A percentile compares a stretch with the other conserved stretches of the same genome.
Evolutionary conservation across 2,888 invertebrate genomes (phyloP).

Genomic region (Dicycla oo): DNA sequence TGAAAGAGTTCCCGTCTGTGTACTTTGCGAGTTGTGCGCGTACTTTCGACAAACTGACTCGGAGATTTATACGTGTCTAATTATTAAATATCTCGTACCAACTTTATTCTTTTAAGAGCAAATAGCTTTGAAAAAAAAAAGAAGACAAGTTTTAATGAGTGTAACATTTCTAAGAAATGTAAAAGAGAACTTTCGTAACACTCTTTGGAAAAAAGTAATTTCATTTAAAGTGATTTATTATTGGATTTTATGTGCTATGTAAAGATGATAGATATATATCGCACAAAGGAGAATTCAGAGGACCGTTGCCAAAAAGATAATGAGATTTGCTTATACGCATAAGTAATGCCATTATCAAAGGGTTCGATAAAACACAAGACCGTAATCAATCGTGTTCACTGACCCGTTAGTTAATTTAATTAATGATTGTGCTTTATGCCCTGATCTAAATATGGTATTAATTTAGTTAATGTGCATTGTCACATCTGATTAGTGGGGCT

Average conservation of each 20-base stretch:
- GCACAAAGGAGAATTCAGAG: conserved; percentile 17
- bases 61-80: conserved; percentile 53
- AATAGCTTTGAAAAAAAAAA: conserved; percentile 53
- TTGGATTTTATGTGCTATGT: conserved; percentile 32
- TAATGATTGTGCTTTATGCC: conserved; percentile 56
- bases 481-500: conserved; percentile 51
- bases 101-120: conserved; percentile 45
- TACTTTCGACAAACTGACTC: conserved; percentile 48
- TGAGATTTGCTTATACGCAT: conserved; percentile 55
- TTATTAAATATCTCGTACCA: conserved; percentile 53
- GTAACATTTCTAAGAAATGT: conserved; percentile 49
- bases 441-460: conserved; percentile 59
- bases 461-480: conserved; percentile 50
- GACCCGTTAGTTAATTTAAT: conserved; percentile 63
- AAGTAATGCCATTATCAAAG: conserved; percentile 59
- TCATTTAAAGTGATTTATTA: conserved; percentile 49
- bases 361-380: conserved; percentile 53
- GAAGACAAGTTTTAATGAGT: conserved; percentile 54
- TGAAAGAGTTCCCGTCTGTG: conserved; percentile 50
- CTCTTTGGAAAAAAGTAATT: conserved; percentile 45
- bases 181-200: conserved; percentile 41
- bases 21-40: conserved; percentile 40
- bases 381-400: conserved; percentile 62
- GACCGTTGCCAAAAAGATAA: conserved; percentile 59
- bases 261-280: conserved; percentile 31